Evolutionary conservation across 92 coral and sea anemone genomes (phyloP), one percentile per base, ranked within the genome.

Genomic region (Meandrina meandrites): DNA sequence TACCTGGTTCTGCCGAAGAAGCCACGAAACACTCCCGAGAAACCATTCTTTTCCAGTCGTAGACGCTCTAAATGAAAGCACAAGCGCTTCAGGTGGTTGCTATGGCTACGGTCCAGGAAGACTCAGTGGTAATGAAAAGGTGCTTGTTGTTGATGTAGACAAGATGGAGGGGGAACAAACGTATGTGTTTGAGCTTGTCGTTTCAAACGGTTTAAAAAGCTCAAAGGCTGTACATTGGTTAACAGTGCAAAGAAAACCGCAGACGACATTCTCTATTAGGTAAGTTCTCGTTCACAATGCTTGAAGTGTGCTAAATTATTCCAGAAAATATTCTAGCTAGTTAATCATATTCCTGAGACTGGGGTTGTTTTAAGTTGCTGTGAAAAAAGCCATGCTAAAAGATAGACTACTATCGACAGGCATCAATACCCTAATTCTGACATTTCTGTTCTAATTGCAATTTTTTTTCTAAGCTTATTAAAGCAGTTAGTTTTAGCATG

Each of bases 41-140:
- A 27, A 17, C 40, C 37, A 48, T 32, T 48, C 53, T 13, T 9
- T 48, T 8, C 53, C 53, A 9, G 53, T 12, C 18, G 84, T 86
- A 8, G 91, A 89, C 37, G 8, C 40, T 50, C 75, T 89, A 24
- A 54, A 42, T 16, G 80, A 42, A 16, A 22, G 5, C 54, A 21
- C 68, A 9, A 81, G 36, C 17, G 31, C 58, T 45, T 37, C 77
- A 34, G 86, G 86, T 54, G 92, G 92, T 34, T 89, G 92, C 72
- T 89, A 70, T 58, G 92, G 92, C 8, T 79, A 79, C 76, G 92
- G 92, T 54, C 92, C 92, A 9, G 92, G 92, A 32, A 86, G 81
- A 21, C 79, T 89, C 27, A 84, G 85, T 60, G 40, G 42, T 19
- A 51, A 30, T 1, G 22, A 50, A 28, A 71, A 45, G n/a, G 19